Evolutionary conservation across 53 echinoderm and acorn worm species (phyloP), one percentile per base, ranked within the genome.

Genomic region (Pentamera pediparva): DNA sequence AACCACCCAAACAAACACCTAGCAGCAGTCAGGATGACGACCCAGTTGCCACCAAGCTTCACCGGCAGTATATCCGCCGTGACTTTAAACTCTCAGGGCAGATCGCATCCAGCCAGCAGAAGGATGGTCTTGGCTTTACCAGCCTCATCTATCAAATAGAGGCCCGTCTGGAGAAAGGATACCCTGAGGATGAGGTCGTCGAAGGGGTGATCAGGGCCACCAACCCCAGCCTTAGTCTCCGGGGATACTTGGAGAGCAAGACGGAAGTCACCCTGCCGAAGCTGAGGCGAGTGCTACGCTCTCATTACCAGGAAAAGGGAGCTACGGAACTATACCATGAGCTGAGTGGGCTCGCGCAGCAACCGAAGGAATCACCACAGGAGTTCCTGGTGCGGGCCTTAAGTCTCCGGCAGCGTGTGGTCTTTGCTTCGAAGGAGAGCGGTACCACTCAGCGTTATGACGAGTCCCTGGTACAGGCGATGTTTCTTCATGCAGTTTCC

Each of bases 241-340:
- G 56, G 13, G 4, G 6, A 6, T 56, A 56, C 31, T 31, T 56
- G 21, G 27, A 56, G 56, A 56, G 43, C 15, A 41, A 41, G 15
- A 10, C 56, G 3, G 56, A 56, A 2, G 31, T 56, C 21, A 56
- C 56, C 4, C 26, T 56, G 12, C 56, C 56, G 8, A 56, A 56
- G 25, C 56, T 56, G 22, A 27, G 56, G 22, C 21, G 56, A 24
- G 31, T 56, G 2, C 56, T 56, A 31, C 56, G 56, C 8, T 56
- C 56, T 8, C 70, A 77, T 27, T 77, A 26, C 37, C 77, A 83
- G 37, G 84, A 84, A 24, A 60, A 71, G 39, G 62, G 74, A 4
- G 72, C 84, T 10, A 84, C 78, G 2, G 78, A 84, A 15, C 35
- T 83, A 2, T 84, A 84, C 33, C 79, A 84, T 6, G 40, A 61